These are phyloP conservation scores for Ophthalmolycus amberensis DNA, from an alignment of 2,113 vertebrate species.

Conservation along the genomic window DNA sequence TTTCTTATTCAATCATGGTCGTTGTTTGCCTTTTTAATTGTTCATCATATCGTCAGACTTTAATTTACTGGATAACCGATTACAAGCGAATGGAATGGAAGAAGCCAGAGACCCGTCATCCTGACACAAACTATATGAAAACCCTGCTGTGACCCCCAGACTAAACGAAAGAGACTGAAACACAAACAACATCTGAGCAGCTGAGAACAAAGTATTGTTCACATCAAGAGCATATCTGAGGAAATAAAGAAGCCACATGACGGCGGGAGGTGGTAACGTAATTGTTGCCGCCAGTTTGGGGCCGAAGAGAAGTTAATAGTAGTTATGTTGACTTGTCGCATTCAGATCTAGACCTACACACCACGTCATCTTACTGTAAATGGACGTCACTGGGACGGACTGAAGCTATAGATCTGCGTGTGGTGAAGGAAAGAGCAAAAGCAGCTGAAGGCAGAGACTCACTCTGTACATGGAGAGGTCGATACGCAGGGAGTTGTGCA, in stretches of 20 bases:
- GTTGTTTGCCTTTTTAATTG: not conserved
- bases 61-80: not conserved
- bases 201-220: not conserved
- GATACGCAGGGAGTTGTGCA: constrained; percentile 97
- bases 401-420: not conserved
- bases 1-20: not conserved
- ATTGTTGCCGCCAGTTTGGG: not conserved
- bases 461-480: constrained; percentile 98
- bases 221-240: constrained; percentile 2
- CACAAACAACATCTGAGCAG: not conserved
- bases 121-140: not conserved
- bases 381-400: not conserved
- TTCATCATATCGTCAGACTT: not conserved
- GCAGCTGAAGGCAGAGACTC: constrained; percentile 75
- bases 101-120: not conserved
- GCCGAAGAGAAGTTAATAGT: not conserved
- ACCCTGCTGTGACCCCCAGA: not conserved
- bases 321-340: not conserved
- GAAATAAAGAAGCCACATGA: not conserved
- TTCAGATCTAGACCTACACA: not conserved
- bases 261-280: not conserved
- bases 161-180: not conserved
- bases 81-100: not conserved
- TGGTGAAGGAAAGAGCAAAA: not conserved
- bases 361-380: not conserved